These are phyloP conservation scores for Meleagris gallopavo DNA, from an alignment of 2,113 vertebrate genomes.

Conservation along the genomic window DNA sequence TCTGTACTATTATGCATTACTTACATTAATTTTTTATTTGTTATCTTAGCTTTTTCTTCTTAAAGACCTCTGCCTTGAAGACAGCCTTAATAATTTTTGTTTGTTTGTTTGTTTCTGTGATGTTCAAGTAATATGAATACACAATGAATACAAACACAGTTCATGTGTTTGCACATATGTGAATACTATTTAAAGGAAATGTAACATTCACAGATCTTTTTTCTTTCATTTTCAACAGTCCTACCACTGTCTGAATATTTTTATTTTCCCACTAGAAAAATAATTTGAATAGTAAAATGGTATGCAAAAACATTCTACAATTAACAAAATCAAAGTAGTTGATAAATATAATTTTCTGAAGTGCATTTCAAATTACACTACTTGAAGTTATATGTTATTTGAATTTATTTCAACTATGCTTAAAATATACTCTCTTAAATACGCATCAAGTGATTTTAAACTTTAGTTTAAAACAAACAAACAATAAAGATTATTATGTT, in stretches of 20 bases:
- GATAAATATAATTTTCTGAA: not conserved
- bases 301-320: not conserved
- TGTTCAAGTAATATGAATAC: not conserved
- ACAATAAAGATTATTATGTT: not conserved
- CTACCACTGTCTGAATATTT: not conserved
- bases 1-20: not conserved
- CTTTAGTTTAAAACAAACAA: not conserved
- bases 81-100: not conserved
- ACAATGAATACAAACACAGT: not conserved
- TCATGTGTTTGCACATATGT: not conserved
- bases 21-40: not conserved
- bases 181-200: not conserved
- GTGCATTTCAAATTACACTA: not conserved
- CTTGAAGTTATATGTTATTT: not conserved
- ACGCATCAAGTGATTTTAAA: not conserved
- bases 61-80: not conserved
- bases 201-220: not conserved
- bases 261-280: not conserved
- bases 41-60: not conserved
- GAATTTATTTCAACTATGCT: not conserved
- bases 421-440: not conserved
- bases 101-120: not conserved
- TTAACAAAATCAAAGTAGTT: not conserved
- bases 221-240: not conserved
- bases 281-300: not conserved